Evolutionary conservation across 2,888 invertebrate genomes (phyloP).

Genomic region (Crocallis elinguaria): DNA sequence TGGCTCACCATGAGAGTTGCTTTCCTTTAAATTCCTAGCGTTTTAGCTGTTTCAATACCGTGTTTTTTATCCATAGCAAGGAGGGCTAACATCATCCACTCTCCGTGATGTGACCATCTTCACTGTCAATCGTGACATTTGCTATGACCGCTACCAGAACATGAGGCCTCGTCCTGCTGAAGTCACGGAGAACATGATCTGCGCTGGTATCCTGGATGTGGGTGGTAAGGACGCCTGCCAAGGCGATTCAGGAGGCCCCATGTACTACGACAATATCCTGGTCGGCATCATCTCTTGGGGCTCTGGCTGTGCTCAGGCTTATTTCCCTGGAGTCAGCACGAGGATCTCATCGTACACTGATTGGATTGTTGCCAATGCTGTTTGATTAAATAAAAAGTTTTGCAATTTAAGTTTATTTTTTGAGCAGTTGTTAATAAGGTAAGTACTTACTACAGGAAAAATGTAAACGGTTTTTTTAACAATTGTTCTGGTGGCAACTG

Average conservation of each 20-base stretch:
- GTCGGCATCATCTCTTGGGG: conserved; percentile 79
- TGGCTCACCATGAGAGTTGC: no score
- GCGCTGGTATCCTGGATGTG: conserved; percentile 48
- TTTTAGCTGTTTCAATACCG: neutral
- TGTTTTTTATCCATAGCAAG: conserved; percentile 26
- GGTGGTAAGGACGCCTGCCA: conserved; percentile 47
- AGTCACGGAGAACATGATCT: conserved; percentile 53
- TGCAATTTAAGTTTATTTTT: neutral
- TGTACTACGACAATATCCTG: conserved; percentile 59
- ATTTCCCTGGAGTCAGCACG: conserved; percentile 76
- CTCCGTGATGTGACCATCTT: conserved; percentile 29
- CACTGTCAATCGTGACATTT: conserved; percentile 24
- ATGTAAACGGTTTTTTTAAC: no score
- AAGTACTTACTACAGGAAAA: no score
- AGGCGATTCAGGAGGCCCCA: conserved; percentile 68
- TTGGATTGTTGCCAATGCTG: conserved; percentile 50
- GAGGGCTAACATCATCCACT: conserved; percentile 14
- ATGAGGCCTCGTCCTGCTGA: neutral
- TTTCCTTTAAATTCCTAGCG: no score
- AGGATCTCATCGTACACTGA: conserved; percentile 56
- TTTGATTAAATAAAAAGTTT: conserved; percentile 21
- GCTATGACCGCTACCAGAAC: conserved; percentile 29
- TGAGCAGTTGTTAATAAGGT: neutral
- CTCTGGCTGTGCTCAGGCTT: conserved; percentile 63
- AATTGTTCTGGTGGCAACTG: no score